These are phyloP conservation scores for Asbolus verrucosus DNA, from an alignment of 1,140 invertebrate genomes.

Conservation along the genomic window DNA sequence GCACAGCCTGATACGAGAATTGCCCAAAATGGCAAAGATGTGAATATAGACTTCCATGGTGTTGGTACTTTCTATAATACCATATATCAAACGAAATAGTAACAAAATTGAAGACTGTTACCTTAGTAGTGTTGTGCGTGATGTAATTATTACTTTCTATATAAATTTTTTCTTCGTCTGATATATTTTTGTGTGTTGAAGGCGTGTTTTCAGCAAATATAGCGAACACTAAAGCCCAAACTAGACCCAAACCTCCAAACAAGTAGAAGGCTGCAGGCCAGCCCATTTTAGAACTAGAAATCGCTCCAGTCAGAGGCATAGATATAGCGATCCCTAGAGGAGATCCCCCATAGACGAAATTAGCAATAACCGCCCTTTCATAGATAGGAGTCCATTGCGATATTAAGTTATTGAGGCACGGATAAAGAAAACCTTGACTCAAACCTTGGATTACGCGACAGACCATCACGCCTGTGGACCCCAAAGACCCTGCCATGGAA, in stretches of 20 bases:
- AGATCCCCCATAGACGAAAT: not conserved
- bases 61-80: slow-evolving; percentile 39
- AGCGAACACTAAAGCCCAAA: slow-evolving; percentile 41
- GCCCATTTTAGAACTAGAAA: slow-evolving; percentile 46
- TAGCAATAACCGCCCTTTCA: slow-evolving; percentile 48
- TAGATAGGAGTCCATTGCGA: slow-evolving; percentile 54
- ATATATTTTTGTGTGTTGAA: slow-evolving; percentile 42
- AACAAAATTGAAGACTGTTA: not conserved
- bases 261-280: slow-evolving; percentile 50
- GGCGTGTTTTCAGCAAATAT: slow-evolving; percentile 48
- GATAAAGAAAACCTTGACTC: slow-evolving; percentile 57
- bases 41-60: slow-evolving; percentile 53
- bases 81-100: not conserved
- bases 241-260: slow-evolving; percentile 44
- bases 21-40: slow-evolving; percentile 51
- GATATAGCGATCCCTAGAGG: slow-evolving; percentile 1
- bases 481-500: slow-evolving; percentile 48
- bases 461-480: slow-evolving; percentile 53
- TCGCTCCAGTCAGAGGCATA: slow-evolving; percentile 45
- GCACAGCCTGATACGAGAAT: slow-evolving; percentile 48
- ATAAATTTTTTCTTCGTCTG: slow-evolving; percentile 46
- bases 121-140: slow-evolving; percentile 11
- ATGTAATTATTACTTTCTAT: slow-evolving; percentile 41
- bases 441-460: slow-evolving; percentile 55
- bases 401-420: slow-evolving; percentile 54